Percentiles rank a stretch among this genome's conserved stretches.
Evolutionary conservation across 2,888 invertebrate species (phyloP).

Genomic region (Ectobius pallidus): DNA sequence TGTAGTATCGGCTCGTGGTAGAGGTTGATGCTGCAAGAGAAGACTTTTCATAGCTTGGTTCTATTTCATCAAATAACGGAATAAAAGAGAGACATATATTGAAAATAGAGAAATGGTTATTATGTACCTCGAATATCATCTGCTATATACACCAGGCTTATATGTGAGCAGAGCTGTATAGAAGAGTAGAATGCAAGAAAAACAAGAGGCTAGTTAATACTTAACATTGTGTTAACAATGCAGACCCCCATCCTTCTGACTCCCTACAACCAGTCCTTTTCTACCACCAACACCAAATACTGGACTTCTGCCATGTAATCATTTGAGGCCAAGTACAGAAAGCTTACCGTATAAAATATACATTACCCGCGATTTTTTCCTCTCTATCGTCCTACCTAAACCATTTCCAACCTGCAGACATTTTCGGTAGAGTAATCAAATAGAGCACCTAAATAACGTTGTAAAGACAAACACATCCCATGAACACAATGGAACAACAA

Average conservation of each 20-base stretch:
- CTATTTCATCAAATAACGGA: slow-evolving; percentile 25
- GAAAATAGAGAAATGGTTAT: slow-evolving; percentile 5
- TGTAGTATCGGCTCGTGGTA: slow-evolving; percentile 22
- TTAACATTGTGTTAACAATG: slow-evolving; percentile 27
- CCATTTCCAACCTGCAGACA: slow-evolving; percentile 25
- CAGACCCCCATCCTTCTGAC: neutral
- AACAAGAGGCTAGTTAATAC: slow-evolving; percentile 20
- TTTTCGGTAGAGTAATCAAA: slow-evolving; percentile 29
- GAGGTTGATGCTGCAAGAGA: slow-evolving; percentile 12
- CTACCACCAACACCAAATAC: neutral
- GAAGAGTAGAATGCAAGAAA: slow-evolving; percentile 26
- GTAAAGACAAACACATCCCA: slow-evolving; percentile 30
- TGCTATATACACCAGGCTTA: neutral
- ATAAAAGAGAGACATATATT: slow-evolving; percentile 16
- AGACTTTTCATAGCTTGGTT: slow-evolving; percentile 21
- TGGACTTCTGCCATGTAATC: slow-evolving; percentile 23
- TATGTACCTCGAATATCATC: neutral
- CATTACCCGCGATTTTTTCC: slow-evolving; percentile 25
- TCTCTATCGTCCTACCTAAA: neutral
- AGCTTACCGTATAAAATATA: slow-evolving; percentile 25
- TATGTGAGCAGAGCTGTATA: neutral
- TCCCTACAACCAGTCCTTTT: neutral
- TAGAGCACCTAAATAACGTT: slow-evolving; percentile 27
- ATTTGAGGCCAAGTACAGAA: slow-evolving; percentile 21
- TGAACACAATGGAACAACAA: slow-evolving; percentile 29